Evolutionary conservation across 2,113 vertebrate species (phyloP).

Genomic region (Etheostoma cragini): DNA sequence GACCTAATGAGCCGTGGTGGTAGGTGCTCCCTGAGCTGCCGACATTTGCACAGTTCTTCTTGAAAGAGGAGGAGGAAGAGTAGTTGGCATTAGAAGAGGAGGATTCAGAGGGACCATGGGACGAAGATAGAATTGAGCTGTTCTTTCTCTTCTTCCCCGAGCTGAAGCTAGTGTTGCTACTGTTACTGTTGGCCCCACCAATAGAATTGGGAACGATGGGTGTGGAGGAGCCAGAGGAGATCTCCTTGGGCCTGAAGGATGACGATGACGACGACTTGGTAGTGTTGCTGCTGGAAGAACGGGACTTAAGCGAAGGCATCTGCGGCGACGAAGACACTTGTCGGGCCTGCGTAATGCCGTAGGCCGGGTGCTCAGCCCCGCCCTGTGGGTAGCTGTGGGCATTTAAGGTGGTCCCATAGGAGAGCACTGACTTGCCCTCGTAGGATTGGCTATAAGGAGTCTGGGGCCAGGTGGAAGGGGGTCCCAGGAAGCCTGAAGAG

Average conservation of each 20-base stretch:
- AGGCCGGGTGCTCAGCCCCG: slow-evolving; percentile 90
- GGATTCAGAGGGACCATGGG: slow-evolving; percentile 89
- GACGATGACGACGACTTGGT: slow-evolving; percentile 88
- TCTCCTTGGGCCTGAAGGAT: slow-evolving; percentile 77
- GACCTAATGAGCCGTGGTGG: slow-evolving; percentile 85
- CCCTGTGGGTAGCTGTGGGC: slow-evolving; percentile 89
- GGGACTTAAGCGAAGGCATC: slow-evolving; percentile 95
- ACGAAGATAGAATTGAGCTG: slow-evolving; percentile 88
- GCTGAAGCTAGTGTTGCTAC: slow-evolving; percentile 85
- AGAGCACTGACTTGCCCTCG: slow-evolving; percentile 88
- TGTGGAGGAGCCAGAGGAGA: slow-evolving; percentile 70
- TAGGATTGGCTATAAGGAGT: slow-evolving; percentile 89
- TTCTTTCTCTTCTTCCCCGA: slow-evolving; percentile 97
- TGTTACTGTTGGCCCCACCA: slow-evolving; percentile 79
- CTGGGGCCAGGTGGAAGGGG: slow-evolving; percentile 86
- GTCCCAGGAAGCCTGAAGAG: slow-evolving; percentile 87
- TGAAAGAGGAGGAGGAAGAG: slow-evolving; percentile 90
- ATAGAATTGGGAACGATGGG: slow-evolving; percentile 82
- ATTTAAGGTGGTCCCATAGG: slow-evolving; percentile 95
- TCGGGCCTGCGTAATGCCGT: slow-evolving; percentile 91
- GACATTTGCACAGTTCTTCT: slow-evolving; percentile 94
- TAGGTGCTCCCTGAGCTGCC: slow-evolving; percentile 90
- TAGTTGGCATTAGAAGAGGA: slow-evolving; percentile 86
- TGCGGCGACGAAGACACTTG: slow-evolving; percentile 96
- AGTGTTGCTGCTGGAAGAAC: slow-evolving; percentile 91